Conservation (phyloP, 2,113 vertebrate species). For the Indri indri region DNA sequence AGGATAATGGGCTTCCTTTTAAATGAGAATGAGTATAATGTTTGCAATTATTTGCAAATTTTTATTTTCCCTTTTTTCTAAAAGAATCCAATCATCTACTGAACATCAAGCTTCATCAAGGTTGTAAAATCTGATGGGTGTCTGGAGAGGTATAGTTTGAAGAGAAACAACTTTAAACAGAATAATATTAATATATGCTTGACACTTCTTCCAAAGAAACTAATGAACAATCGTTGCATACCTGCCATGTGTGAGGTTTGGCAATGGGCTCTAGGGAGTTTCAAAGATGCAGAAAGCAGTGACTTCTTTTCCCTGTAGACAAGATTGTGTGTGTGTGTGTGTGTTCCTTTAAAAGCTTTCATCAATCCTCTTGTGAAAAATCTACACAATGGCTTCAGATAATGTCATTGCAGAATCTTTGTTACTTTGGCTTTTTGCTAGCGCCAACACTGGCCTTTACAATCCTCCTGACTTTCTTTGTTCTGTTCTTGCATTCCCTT, state of each 20-base stretch:
- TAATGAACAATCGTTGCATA: rapidly evolving
- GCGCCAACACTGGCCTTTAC: too few relatives aligned
- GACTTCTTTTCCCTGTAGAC: not conserved
- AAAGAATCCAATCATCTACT: not conserved
- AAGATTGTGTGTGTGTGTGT: too few relatives aligned
- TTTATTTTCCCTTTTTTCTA: not conserved
- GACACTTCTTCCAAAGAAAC: not conserved
- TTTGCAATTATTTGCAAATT: not conserved
- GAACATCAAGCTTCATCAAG: not conserved
- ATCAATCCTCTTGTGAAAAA: too few relatives aligned
- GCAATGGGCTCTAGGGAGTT: not conserved
- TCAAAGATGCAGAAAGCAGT: not conserved
- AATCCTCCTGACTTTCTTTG: too few relatives aligned
- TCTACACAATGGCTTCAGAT: too few relatives aligned
- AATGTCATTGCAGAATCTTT: too few relatives aligned
- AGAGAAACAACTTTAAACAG: not conserved
- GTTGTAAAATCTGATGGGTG: not conserved
- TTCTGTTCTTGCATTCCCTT: too few relatives aligned
- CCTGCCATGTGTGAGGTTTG: not conserved
- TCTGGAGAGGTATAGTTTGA: not conserved
- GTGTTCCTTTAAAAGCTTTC: too few relatives aligned
- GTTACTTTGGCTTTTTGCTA: too few relatives aligned
- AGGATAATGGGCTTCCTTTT: not conserved
- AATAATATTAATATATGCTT: not conserved
- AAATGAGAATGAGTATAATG: not conserved